Conservation (phyloP, 2,888 invertebrate species). For the Euclidia mi region DNA sequence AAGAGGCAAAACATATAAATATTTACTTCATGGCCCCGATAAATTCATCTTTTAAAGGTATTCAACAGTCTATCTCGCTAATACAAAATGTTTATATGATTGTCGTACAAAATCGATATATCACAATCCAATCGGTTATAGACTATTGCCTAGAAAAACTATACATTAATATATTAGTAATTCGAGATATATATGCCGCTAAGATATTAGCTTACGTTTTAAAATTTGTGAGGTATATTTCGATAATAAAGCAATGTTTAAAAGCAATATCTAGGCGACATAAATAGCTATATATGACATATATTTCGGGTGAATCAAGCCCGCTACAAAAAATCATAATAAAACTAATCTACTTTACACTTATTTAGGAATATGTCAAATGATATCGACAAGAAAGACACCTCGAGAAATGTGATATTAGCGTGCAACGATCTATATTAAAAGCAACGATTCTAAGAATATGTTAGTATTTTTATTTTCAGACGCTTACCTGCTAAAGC, state of each 20-base stretch:
- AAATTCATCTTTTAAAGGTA: constrained; percentile 37
- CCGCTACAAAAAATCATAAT: constrained; percentile 63
- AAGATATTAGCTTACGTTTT: constrained; percentile 32
- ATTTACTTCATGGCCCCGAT: constrained; percentile 50
- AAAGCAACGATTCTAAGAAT: constrained; percentile 17
- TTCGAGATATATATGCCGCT: constrained; percentile 66
- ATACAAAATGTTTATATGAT: constrained; percentile 47
- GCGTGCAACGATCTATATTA: constrained; percentile 31
- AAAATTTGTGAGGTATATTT: constrained; percentile 22
- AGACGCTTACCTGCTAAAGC: too few species aligned
- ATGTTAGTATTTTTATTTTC: constrained; percentile 1
- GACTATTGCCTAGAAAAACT: constrained; percentile 61
- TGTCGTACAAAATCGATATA: constrained; percentile 62
- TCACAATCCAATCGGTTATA: constrained; percentile 59
- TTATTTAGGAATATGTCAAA: constrained; percentile 82
- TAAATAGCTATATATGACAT: constrained; percentile 64
- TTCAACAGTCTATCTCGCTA: constrained; percentile 49
- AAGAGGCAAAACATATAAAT: constrained; percentile 43
- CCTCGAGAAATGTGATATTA: constrained; percentile 52
- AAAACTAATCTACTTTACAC: constrained; percentile 80
- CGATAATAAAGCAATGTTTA: constrained; percentile 16
- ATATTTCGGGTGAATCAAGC: constrained; percentile 48
- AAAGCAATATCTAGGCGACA: constrained; percentile 46
- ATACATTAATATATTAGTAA: constrained; percentile 70
- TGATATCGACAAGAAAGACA: constrained; percentile 72